Conservation (phyloP, 2,888 invertebrate genomes). For the Trissolcus brochymenae region DNA sequence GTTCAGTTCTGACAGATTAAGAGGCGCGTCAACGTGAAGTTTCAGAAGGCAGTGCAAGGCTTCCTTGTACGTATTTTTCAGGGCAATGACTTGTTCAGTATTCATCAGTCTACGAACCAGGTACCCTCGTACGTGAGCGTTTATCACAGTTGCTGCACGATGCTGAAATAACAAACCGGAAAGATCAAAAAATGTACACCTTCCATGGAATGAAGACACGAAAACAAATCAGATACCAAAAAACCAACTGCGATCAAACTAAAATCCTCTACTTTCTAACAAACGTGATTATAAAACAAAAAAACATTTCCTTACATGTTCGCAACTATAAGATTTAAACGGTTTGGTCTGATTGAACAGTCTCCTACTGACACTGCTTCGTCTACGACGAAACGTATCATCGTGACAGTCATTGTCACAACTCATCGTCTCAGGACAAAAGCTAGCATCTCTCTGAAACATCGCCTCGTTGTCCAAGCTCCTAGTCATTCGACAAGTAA, state of each 20-base stretch:
- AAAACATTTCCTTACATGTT: constrained; percentile 66
- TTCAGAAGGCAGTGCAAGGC: constrained; percentile 86
- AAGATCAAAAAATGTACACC: not conserved
- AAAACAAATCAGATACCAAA: not conserved
- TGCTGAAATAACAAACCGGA: constrained; percentile 66
- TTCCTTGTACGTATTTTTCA: constrained; percentile 88
- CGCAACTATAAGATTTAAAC: constrained; percentile 65
- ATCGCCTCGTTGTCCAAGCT: constrained; percentile 46
- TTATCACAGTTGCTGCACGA: constrained; percentile 82
- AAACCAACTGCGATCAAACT: not conserved
- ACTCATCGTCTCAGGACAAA: constrained; percentile 33
- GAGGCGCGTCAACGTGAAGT: constrained; percentile 81
- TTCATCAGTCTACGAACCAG: constrained; percentile 87
- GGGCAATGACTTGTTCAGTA: constrained; percentile 87
- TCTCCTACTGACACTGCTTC: constrained; percentile 64
- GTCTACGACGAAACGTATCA: constrained; percentile 21
- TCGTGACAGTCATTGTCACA: constrained; percentile 28
- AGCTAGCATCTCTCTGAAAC: constrained; percentile 32
- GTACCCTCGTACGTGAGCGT: constrained; percentile 85
- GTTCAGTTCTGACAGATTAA: constrained; percentile 80
- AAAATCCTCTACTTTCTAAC: not conserved
- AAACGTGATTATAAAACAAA: not conserved
- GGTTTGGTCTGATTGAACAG: constrained; percentile 68
- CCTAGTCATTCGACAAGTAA: constrained; percentile 37
- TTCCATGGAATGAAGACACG: not conserved